Base-by-base conservation (phyloP, 2,888 invertebrate species). In the Hyalella azteca region DNA sequence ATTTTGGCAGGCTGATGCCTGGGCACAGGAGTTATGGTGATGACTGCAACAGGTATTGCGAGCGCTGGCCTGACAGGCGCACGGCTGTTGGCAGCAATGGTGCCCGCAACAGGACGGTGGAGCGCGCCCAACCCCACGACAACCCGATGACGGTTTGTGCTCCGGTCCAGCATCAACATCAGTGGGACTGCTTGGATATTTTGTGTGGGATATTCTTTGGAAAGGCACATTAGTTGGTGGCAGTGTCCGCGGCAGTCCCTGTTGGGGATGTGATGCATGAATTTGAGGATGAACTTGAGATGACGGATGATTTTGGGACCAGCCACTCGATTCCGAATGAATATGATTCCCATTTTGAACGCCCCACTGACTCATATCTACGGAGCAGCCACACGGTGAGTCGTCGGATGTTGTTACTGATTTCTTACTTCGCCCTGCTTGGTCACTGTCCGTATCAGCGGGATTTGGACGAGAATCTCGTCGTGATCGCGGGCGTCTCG, bases 311-410 rank as follows among this genome's bases (percentile, higher is more conserved):
- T 22, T 22, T 15, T 66, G 66, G 36, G 29, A 29, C 66, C 66
- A 66, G 22, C 54, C 26, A 15, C 36, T 36, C 0, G 32, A 36
- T n/a, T 32, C 32, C 0, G 29, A 29, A n/a, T 32, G 66, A 19
- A 66, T 19, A 19, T 32, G 32, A 36, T 36, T 66, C 2, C 66
- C 54, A 36, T 66, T 66, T 29, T 66, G 66, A 3, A 15, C 66
- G 22, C 39, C 29, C 66, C 66, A 66, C 66, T 66, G 66, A 66
- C 36, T 66, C 66, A 66, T 66, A 36, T 66, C 66, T n/a, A n/a
- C 29, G 15, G 66, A 66, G 66, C 66, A 66, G 19, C 66, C 66
- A 36, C 66, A 66, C 2, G 19, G 13, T 36, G 32, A 36, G n/a
- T 36, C 36, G 19, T 2, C 36, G 32, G 66, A 36, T 4, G 22